phyloP scores from a whole-genome alignment of 2,888 invertebrate species.

The Rhogogaster chlorosoma region DNA sequence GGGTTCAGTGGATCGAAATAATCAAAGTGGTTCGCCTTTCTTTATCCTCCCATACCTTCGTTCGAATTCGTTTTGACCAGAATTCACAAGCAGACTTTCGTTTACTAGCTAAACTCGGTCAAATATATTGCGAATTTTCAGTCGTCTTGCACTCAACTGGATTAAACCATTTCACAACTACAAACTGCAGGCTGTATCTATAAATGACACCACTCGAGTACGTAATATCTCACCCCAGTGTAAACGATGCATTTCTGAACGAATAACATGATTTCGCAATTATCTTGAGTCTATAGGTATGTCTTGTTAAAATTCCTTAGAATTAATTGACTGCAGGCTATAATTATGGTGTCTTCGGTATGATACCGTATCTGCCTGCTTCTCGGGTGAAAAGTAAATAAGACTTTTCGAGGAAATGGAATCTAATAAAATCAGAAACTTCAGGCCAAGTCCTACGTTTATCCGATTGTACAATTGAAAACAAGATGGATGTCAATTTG shows the following conservation, averaged over 20 bases:
- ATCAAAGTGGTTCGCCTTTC: slow-evolving; percentile 17
- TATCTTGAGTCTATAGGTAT: not conserved
- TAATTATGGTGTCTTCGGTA: not conserved
- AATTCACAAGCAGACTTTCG: not conserved
- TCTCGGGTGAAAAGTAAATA: not conserved
- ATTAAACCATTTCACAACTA: slow-evolving; percentile 25
- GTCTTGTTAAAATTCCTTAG: not conserved
- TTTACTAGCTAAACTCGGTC: slow-evolving; percentile 21
- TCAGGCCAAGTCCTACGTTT: not conserved
- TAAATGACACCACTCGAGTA: not conserved
- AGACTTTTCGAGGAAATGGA: slow-evolving; percentile 1
- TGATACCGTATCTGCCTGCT: not conserved
- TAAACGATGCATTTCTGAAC: not conserved
- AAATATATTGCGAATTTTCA: slow-evolving; percentile 1
- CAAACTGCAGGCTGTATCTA: not conserved
- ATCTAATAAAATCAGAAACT: not conserved
- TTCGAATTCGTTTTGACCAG: not conserved
- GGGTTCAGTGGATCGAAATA: not conserved
- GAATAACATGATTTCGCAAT: not conserved
- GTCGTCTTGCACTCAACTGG: slow-evolving; percentile 15
- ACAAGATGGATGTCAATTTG: not conserved
- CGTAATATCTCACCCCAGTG: not conserved
- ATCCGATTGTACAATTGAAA: not conserved
- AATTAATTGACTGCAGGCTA: not conserved
- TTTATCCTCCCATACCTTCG: not conserved